These are phyloP conservation scores for Melanotaenia duboulayi DNA, from an alignment of 2,113 vertebrate genomes.

Conservation along the genomic window DNA sequence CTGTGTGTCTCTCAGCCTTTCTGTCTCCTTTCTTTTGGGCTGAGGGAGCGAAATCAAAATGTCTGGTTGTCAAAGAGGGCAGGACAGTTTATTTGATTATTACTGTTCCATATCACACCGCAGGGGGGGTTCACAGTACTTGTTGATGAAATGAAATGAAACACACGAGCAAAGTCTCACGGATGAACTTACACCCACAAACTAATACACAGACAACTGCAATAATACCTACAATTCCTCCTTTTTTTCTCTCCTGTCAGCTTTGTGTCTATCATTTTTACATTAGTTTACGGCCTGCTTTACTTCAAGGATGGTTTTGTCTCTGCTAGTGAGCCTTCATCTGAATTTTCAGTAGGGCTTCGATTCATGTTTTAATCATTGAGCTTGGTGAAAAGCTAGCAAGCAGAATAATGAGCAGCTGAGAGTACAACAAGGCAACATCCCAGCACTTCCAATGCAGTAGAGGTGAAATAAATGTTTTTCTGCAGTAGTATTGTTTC, in stretches of 20 bases:
- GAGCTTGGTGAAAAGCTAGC: constrained; percentile 47
- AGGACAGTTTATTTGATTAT: constrained; percentile 69
- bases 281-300: constrained; percentile 22
- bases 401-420: constrained; percentile 70
- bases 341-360: constrained; percentile 59
- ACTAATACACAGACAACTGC: neutral
- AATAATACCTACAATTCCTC: constrained; percentile 3
- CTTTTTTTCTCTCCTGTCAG: neutral
- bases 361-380: constrained; percentile 78
- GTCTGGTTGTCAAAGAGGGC: constrained; percentile 49
- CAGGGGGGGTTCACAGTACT: constrained; percentile 33
- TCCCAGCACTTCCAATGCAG: constrained; percentile 45
- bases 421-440: constrained; percentile 69
- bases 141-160: constrained; percentile 56
- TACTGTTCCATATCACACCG: constrained; percentile 29
- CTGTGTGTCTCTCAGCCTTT: constrained; percentile 19
- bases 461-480: constrained; percentile 56
- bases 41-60: constrained; percentile 56
- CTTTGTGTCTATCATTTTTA: constrained; percentile 8
- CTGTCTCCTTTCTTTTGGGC: constrained; percentile 21
- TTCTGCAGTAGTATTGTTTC: constrained; percentile 57
- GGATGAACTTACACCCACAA: constrained; percentile 1
- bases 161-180: constrained; percentile 6
- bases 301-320: constrained; percentile 24
- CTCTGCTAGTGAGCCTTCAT: constrained; percentile 30